Base-by-base conservation (phyloP, 2,113 vertebrate species). In the Felis chaus region DNA sequence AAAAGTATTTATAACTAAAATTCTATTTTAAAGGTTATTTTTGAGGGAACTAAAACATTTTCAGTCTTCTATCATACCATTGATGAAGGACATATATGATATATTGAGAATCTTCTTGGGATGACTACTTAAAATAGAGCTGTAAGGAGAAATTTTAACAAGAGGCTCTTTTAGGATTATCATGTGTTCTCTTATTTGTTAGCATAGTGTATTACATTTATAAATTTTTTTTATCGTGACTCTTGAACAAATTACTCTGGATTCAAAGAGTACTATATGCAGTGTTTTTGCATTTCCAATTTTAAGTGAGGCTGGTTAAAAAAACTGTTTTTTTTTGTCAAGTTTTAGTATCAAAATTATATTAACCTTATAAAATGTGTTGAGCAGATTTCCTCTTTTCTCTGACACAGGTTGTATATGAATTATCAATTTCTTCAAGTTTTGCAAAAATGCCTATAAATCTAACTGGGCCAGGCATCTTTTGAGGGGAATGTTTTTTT, bases 1-100 rank as follows among this genome's bases (percentile, higher is more conserved):
- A 89, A 82, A 76, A 88, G 33, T 89, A 83, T 88, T 82, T 84
- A 10, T 61, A 79, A 48, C 93, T 93, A 95, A 86, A 96, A 57
- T 93, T 78, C 4, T 41, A 12, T 82, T 80, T 95, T 82, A 91
- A 92, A 63, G n/a, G 53, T 94, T 85, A 93, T 78, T 87, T 85
- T 90, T 5, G 14, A 41, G 50, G 53, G 33, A 90, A 95, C 33
- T 68, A 61, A 83, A 81, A 87, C 11, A 48, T 50, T 53, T 89
- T 82, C 50, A 81, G 16, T 53, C 13, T 87, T 91, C 5, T 73
- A 5, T 94, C 29, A 82, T 10, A 83, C 0, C 78, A 33, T 39
- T 93, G 81, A 89, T 89, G 29, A 78, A 82, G 94, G 29, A 81
- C 15, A 73, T 83, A 45, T 25, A 50, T 78, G 29, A 89, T 12